phyloP scores from a whole-genome alignment of 2,113 vertebrate species.

The Laticauda laticaudata region DNA sequence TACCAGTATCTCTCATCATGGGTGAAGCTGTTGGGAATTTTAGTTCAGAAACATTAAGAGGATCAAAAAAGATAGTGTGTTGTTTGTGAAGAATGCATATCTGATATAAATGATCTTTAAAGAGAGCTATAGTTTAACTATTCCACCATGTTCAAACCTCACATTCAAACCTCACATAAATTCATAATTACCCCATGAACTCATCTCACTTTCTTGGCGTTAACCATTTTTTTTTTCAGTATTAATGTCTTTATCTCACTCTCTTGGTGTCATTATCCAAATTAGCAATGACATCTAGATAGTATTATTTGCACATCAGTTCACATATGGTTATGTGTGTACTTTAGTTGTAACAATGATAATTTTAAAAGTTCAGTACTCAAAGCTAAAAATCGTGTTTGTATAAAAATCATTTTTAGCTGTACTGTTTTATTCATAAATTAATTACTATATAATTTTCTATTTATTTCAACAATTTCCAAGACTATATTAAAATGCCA shows the following conservation, averaged over 20 bases:
- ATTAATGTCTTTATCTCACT: not conserved
- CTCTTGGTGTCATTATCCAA: not conserved
- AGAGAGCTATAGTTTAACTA: not conserved
- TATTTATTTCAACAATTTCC: not conserved
- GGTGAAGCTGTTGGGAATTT: not conserved
- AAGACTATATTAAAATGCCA: not conserved
- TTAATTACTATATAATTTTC: not conserved
- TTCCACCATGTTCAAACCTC: not conserved
- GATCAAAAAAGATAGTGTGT: not conserved
- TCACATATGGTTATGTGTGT: not conserved
- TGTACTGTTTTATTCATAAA: not conserved
- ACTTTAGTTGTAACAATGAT: not conserved
- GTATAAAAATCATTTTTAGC: not conserved
- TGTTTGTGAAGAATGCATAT: not conserved
- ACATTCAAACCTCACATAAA: not conserved
- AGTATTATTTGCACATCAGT: not conserved
- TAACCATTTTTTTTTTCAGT: not conserved
- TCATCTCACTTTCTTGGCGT: not conserved
- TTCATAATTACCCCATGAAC: not conserved
- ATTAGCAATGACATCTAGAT: not conserved
- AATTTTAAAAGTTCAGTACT: not conserved
- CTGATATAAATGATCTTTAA: not conserved
- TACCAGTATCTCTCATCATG: not conserved
- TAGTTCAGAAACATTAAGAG: not conserved
- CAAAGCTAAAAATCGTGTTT: not conserved